Evolutionary conservation across 64 coral and sea anemone genomes (phyloP), one percentile per base, ranked within the genome.

Genomic region (Exaiptasia diaphana): DNA sequence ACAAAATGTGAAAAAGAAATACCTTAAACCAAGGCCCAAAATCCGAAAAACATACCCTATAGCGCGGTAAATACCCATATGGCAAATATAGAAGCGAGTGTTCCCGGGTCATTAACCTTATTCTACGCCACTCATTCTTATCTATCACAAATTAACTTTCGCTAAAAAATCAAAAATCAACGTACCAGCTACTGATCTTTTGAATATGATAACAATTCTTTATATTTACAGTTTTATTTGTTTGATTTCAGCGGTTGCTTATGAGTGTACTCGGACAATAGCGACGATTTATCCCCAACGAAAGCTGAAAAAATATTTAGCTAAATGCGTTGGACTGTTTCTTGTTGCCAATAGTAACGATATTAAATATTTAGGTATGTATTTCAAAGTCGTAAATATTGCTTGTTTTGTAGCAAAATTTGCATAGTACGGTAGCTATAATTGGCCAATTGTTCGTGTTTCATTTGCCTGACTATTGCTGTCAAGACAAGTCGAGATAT

Each of bases 301-400:
- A 39, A 50, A 30, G n/a, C 57, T 97, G 6, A 69, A 92, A n/a
- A 71, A 88, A 14, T 75, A 92, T 14, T 89, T 89, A 1, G 88
- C 84, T 9, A 91, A 58, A n/a, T 83, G 79, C 39, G 84, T 91
- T 7, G 85, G 83, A 14, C 67, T 97, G 33, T 97, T 97, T 59
- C 80, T 97, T 40, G 71, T 91, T 31, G 81, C 74, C 45, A 85
- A 92, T 20, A 85, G 69, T 26, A 97, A 87, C 31, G 85, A 97
- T 34, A 77, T 97, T 22, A 91, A 92, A 53, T 97, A 91, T 62
- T 39, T 97, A 41, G 94, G 94, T 97, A 68, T 59, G 80, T 42
- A 23, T 13, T 38, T 10, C 49, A 52, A 12, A 52, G 49, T 52
- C n/a, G 10, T 12, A 52, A 52, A 52, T 52, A 52, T 10, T n/a